Evolutionary conservation across 2,113 vertebrate species (phyloP).

Genomic region (Pelusios castaneus): DNA sequence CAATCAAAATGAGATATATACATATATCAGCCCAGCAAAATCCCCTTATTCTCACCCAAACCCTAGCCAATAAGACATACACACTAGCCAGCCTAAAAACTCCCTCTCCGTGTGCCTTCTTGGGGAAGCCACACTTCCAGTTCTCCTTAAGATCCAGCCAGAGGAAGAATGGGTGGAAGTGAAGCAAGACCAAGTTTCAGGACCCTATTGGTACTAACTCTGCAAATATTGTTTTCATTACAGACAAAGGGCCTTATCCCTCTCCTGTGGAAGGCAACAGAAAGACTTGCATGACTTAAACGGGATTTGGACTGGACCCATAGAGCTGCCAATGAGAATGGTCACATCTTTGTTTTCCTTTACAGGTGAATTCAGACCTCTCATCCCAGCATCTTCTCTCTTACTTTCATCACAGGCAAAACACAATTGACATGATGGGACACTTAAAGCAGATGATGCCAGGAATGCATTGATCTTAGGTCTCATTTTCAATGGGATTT

Average conservation of each 20-base stretch:
- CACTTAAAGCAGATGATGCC: not conserved
- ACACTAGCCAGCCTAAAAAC: not conserved
- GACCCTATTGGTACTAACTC: no score
- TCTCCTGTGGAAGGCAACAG: not conserved
- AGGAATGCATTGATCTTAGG: not conserved
- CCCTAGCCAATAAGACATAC: not conserved
- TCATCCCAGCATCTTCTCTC: fast-evolving
- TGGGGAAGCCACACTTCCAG: not conserved
- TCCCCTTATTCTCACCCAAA: not conserved
- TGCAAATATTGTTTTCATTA: not conserved
- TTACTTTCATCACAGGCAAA: not conserved
- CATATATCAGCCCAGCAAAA: not conserved
- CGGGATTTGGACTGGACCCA: not conserved
- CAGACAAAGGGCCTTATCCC: not conserved
- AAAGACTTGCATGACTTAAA: not conserved
- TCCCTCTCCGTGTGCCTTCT: not conserved
- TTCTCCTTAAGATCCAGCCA: not conserved
- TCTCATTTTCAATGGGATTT: not conserved
- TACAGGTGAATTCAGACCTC: fast-evolving
- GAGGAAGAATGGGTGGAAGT: not conserved
- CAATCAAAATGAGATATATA: not conserved
- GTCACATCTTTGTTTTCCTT: not conserved
- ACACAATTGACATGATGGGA: not conserved
- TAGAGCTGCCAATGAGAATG: not conserved
- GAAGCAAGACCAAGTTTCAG: not conserved